A percentile compares a stretch with the other conserved stretches of the same genome.
Conservation (phyloP, 2,113 vertebrate species). For the Gavialis gangeticus region DNA sequence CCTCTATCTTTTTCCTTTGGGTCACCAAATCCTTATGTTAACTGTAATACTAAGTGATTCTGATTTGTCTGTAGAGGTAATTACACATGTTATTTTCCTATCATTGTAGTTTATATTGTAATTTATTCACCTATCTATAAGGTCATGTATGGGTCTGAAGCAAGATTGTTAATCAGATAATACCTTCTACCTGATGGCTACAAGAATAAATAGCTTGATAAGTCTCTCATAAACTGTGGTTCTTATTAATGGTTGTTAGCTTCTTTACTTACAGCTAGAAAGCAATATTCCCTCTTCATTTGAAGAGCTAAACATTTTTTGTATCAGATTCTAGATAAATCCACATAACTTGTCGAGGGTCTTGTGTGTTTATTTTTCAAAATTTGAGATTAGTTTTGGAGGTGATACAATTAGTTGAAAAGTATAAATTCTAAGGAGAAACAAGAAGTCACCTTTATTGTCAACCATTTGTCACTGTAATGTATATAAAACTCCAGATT, state of each 20-base stretch:
- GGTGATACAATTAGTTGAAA: neutral
- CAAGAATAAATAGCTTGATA: constrained; percentile 9
- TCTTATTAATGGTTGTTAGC: neutral
- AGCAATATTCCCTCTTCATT: neutral
- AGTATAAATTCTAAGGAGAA: neutral
- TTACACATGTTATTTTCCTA: constrained; percentile 55
- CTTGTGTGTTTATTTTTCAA: neutral
- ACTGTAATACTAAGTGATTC: constrained; percentile 33
- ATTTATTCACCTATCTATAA: constrained; percentile 52
- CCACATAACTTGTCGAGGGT: neutral
- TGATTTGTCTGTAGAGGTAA: constrained; percentile 65
- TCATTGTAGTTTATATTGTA: constrained; percentile 50
- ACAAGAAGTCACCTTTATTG: neutral
- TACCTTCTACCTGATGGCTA: neutral
- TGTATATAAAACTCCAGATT: neutral
- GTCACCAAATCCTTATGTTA: constrained; percentile 52
- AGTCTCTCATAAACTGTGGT: neutral
- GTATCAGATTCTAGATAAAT: neutral
- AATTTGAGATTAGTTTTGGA: neutral
- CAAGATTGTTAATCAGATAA: constrained; percentile 11
- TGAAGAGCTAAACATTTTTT: neutral
- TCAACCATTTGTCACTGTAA: neutral
- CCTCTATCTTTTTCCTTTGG: neutral
- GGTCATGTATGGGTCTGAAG: constrained; percentile 18
- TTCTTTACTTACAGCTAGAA: neutral